These are phyloP conservation scores for Pseudomyrmex cubaensis DNA, from an alignment of 1,140 invertebrate genomes.

Conservation along the genomic window DNA sequence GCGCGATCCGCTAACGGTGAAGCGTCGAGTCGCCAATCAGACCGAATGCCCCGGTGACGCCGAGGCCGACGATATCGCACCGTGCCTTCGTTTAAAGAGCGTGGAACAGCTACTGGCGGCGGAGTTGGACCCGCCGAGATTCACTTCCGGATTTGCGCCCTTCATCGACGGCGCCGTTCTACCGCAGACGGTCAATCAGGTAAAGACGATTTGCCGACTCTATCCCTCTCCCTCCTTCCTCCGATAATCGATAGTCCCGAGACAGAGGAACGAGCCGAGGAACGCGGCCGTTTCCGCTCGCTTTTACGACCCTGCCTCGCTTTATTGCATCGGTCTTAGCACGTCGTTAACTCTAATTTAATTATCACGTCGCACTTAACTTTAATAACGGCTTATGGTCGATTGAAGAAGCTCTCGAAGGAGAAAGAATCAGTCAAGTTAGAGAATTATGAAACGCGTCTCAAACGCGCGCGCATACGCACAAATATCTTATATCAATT, in stretches of 20 bases:
- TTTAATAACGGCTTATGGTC: constrained; percentile 16
- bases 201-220: constrained; percentile 51
- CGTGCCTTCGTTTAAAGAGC: constrained; percentile 91
- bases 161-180: constrained; percentile 94
- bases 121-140: constrained; percentile 91
- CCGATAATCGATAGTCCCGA: constrained; percentile 35
- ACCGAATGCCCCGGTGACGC: constrained; percentile 92
- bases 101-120: constrained; percentile 90
- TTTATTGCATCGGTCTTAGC: constrained; percentile 29
- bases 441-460: background rate
- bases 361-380: background rate
- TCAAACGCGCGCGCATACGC: too few species aligned
- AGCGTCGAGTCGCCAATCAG: constrained; percentile 91
- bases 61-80: constrained; percentile 92
- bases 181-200: constrained; percentile 78
- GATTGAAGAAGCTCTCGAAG: background rate
- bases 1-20: constrained; percentile 92
- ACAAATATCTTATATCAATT: too few species aligned
- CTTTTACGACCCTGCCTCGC: constrained; percentile 6
- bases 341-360: constrained; percentile 27
- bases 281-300: constrained; percentile 5
- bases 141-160: constrained; percentile 95
- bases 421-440: background rate
- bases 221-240: too few species aligned
- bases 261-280: background rate